Conservation (phyloP, 2,888 invertebrate genomes). For the Ophion ventricosus region DNA sequence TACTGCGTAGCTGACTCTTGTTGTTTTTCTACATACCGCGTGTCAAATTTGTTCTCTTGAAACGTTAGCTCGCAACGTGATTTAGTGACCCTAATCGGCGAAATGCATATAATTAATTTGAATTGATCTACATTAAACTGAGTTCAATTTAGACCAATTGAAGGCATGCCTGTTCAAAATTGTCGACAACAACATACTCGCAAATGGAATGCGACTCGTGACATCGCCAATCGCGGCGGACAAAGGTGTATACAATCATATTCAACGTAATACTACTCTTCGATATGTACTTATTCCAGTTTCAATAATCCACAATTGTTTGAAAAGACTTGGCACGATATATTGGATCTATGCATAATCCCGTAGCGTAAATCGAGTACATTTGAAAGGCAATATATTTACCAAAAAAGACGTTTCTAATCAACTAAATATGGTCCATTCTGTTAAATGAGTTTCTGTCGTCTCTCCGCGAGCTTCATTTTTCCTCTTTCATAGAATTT, state of each 20-base stretch:
- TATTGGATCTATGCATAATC: too few species aligned
- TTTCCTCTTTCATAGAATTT: too few species aligned
- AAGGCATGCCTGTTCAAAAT: constrained; percentile 36
- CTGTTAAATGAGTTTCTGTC: too few species aligned
- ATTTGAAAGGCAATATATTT: too few species aligned
- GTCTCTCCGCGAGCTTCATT: too few species aligned
- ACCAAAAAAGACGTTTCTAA: too few species aligned
- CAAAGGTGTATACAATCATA: constrained; percentile 7
- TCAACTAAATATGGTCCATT: too few species aligned
- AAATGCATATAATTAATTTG: constrained; percentile 16
- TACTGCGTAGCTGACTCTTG: too few species aligned
- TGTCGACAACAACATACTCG: constrained; percentile 42
- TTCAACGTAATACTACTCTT: background rate
- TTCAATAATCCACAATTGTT: constrained; percentile 9
- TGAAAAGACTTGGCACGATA: background rate
- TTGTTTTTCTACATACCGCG: background rate
- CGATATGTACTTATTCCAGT: background rate
- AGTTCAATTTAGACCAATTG: constrained; percentile 53
- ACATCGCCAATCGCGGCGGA: background rate
- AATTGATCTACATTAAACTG: constrained; percentile 7
- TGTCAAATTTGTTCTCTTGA: constrained; percentile 17
- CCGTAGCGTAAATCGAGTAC: too few species aligned
- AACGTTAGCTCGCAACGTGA: constrained; percentile 14
- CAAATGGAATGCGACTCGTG: constrained; percentile 42
- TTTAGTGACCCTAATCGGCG: constrained; percentile 11